A percentile compares a stretch with the other conserved stretches of the same genome.
These are phyloP conservation scores for Synergus laeviventris DNA, from an alignment of 2,888 invertebrate species.

Conservation along the genomic window DNA sequence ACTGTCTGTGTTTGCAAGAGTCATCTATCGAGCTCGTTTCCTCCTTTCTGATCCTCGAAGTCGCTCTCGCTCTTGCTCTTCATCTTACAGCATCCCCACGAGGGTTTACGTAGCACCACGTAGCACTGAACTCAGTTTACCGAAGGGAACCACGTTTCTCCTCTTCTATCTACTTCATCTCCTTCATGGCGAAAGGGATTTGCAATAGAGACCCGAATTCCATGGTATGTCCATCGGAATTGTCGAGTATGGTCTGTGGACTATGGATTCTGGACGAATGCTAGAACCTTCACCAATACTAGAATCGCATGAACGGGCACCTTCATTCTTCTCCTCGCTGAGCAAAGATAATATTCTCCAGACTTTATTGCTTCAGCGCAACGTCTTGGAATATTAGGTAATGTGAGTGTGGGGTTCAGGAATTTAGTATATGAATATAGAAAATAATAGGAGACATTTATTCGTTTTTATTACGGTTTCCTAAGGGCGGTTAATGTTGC, in stretches of 20 bases:
- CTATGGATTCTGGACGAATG: background rate
- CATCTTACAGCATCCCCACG: constrained; percentile 32
- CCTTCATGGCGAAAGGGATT: constrained; percentile 38
- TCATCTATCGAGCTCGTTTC: constrained; percentile 60
- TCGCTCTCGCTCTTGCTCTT: constrained; percentile 45
- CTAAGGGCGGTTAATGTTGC: background rate
- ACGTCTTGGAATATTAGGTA: background rate
- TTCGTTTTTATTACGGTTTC: background rate
- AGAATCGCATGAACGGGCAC: constrained; percentile 16
- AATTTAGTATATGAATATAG: constrained; percentile 4
- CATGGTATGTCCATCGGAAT: constrained; percentile 37
- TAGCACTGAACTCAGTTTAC: constrained; percentile 41
- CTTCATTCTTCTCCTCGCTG: constrained; percentile 15
- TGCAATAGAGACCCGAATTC: constrained; percentile 40
- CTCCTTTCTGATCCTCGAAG: constrained; percentile 43
- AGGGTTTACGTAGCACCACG: constrained; percentile 39
- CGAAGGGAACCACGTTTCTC: constrained; percentile 35
- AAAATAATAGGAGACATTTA: background rate
- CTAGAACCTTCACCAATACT: constrained; percentile 7
- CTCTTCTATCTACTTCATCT: background rate
- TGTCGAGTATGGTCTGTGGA: constrained; percentile 7
- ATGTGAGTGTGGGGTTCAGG: constrained; percentile 1
- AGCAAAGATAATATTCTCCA: constrained; percentile 29
- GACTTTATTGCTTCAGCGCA: constrained; percentile 14
- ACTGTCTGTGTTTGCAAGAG: constrained; percentile 60